A percentile compares a stretch with the other conserved stretches of the same genome.
These are phyloP conservation scores for Silurus meridionalis DNA, from an alignment of 2,113 vertebrate genomes.

Conservation along the genomic window DNA sequence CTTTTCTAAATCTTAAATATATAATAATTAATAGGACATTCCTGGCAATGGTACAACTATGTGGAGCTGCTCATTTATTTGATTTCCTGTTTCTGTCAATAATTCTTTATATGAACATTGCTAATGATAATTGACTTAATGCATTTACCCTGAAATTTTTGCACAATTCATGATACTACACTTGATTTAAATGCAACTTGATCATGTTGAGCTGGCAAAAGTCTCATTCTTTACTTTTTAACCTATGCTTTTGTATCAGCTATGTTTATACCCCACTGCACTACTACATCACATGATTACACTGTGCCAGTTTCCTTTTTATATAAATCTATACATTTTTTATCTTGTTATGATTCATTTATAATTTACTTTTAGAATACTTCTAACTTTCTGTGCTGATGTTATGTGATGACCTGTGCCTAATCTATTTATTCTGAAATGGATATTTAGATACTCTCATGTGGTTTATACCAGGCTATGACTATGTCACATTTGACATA, in stretches of 20 bases:
- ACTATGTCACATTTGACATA: not conserved
- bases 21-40: not conserved
- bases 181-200: not conserved
- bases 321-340: too few relatives aligned
- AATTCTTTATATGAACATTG: not conserved
- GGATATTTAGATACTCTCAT: not conserved
- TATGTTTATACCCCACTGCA: too few relatives aligned
- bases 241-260: too few relatives aligned
- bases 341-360: too few relatives aligned
- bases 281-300: too few relatives aligned
- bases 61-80: not conserved
- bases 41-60: not conserved
- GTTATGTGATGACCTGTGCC: not conserved
- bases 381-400: too few relatives aligned
- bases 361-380: too few relatives aligned
- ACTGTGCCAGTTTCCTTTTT: too few relatives aligned
- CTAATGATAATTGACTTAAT: too few relatives aligned
- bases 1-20: not conserved
- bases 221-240: not conserved
- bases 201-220: not conserved
- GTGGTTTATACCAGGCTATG: not conserved
- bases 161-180: not conserved
- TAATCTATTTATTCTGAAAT: not conserved
- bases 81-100: too few relatives aligned
- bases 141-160: not conserved